Evolutionary conservation across 2,888 invertebrate genomes (phyloP), one percentile per base, ranked within the genome.

Genomic region (Phalangium opilio): DNA sequence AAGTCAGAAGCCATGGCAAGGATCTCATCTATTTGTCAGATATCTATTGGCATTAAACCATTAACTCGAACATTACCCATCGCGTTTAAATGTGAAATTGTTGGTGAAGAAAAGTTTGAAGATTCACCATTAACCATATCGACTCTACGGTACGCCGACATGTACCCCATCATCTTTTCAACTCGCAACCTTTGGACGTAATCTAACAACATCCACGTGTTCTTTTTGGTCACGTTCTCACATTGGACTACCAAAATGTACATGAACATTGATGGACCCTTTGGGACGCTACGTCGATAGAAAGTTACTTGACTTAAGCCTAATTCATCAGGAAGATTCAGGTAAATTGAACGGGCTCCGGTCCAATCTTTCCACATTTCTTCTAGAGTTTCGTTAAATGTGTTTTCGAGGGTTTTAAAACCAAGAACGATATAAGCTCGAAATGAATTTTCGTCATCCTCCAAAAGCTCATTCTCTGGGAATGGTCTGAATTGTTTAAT

Each of bases 281-380:
- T 58, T n/a, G 67, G 63, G 18, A 61, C 57, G 34, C 62, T 58
- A 42, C 64, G 58, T 15, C 64, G 60, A 53, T 63, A 67, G 52
- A 69, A 64, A 15, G 63, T 63, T 32, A 69, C 65, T 49, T 64
- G 60, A 7, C 62, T 55, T 10, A 68, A 62, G 3, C 66, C 66
- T 47, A 68, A 60, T 21, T 67, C 66, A 45, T 65, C 62, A 2
- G 67, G 63, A 3, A 69, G 61, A 52, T 67, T 63, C 54, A 68
- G 58, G 53, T 68, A 69, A 41, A 69, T 62, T 48, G 65, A 61
- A 2, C 68, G 57, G 4, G 66, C 67, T 14, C 67, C 67, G 5
- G 67, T 67, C 68, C 68, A 69, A 48, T 69, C 69, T 55, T 67
- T 68, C 69, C 69, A 69, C 3, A 65, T 63, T 46, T 64, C 63